phyloP scores from a whole-genome alignment of 2,797 vertebrate genomes.

The Xenops minutus region DNA sequence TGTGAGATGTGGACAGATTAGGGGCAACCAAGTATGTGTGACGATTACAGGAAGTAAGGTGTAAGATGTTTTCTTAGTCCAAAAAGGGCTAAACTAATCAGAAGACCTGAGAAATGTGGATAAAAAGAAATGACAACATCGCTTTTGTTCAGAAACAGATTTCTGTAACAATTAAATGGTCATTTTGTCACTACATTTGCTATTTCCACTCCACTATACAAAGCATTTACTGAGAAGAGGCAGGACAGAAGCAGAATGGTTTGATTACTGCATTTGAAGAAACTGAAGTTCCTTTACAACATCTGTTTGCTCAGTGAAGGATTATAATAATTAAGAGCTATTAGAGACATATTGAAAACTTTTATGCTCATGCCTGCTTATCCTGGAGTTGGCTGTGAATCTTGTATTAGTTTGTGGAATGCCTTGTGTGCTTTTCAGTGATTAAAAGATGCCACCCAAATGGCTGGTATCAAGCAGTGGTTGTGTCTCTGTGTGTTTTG shows the following conservation, averaged over 20 bases:
- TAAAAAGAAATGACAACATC: neutral
- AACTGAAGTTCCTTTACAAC: slow-evolving; percentile 63
- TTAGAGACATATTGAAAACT: slow-evolving; percentile 69
- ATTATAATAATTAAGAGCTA: slow-evolving; percentile 71
- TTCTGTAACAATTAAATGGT: slow-evolving; percentile 44
- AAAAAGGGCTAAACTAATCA: neutral
- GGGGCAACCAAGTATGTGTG: neutral
- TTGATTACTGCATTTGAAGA: slow-evolving; percentile 64
- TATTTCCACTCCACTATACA: slow-evolving; percentile 38
- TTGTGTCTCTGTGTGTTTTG: neutral
- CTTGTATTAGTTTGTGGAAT: slow-evolving; percentile 43
- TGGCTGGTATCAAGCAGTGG: slow-evolving; percentile 15
- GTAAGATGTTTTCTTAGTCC: neutral
- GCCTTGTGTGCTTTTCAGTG: slow-evolving; percentile 38
- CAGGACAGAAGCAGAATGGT: slow-evolving; percentile 55
- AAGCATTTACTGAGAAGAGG: slow-evolving; percentile 41
- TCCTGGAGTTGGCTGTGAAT: slow-evolving; percentile 55
- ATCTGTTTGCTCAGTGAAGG: slow-evolving; percentile 71
- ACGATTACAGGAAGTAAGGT: neutral
- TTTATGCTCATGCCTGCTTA: slow-evolving; percentile 57
- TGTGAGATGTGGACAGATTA: neutral
- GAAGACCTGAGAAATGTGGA: neutral
- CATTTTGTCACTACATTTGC: slow-evolving; percentile 54
- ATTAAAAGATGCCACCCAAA: slow-evolving; percentile 59
- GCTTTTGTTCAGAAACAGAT: slow-evolving; percentile 33